Evolutionary conservation across 2,888 invertebrate genomes (phyloP).

Genomic region (Drosophila multiciliata): DNA sequence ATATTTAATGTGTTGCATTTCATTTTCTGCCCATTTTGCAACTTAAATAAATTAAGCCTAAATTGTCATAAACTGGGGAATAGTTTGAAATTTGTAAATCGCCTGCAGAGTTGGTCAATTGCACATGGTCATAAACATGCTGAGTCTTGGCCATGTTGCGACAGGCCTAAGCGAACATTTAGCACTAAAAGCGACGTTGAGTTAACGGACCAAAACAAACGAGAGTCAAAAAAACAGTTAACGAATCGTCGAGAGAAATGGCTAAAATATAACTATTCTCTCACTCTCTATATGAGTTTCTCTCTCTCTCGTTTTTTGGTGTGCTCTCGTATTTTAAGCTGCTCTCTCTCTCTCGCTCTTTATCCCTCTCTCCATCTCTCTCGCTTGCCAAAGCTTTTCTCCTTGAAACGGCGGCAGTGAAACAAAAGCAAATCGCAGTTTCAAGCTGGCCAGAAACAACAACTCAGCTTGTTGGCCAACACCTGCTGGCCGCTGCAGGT

Average conservation of each 20-base stretch:
- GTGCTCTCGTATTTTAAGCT: background rate
- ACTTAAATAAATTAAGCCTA: background rate
- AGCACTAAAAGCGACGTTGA: slow-evolving; percentile 33
- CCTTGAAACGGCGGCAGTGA: slow-evolving; percentile 56
- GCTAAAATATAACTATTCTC: background rate
- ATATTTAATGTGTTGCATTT: background rate
- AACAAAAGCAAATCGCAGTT: slow-evolving; percentile 43
- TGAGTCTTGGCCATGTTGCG: slow-evolving; percentile 25
- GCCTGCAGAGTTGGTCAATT: slow-evolving; percentile 5
- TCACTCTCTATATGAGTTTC: background rate
- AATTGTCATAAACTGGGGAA: background rate
- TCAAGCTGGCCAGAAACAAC: slow-evolving; percentile 24
- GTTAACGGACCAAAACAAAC: slow-evolving; percentile 4
- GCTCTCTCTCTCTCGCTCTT: slow-evolving; percentile 13
- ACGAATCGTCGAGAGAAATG: background rate
- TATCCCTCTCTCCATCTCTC: slow-evolving; percentile 6
- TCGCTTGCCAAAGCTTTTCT: slow-evolving; percentile 49
- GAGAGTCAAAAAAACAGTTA: background rate
- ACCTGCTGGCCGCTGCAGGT: slow-evolving; percentile 61
- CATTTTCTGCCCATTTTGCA: background rate
- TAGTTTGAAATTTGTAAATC: slow-evolving; percentile 1
- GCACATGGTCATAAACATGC: slow-evolving; percentile 2
- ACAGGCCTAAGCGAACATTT: slow-evolving; percentile 9
- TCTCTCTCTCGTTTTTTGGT: slow-evolving; percentile 1
- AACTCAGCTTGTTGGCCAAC: slow-evolving; percentile 33